These are phyloP conservation scores for Caenorhabditis tropicalis DNA, from an alignment of 1,140 invertebrate species.

Conservation along the genomic window DNA sequence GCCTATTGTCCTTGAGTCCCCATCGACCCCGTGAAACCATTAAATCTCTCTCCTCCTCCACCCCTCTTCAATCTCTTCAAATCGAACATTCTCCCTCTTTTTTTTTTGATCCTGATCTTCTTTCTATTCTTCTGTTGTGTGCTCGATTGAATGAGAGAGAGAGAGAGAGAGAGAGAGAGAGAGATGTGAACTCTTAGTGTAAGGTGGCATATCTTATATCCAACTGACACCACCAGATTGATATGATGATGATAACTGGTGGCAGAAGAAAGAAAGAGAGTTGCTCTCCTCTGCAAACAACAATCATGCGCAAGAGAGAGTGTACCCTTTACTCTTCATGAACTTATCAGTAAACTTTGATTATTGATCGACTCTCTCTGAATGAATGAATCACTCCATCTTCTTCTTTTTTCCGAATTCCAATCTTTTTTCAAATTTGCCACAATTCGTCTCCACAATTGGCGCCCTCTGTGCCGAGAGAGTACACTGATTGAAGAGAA, in stretches of 20 bases:
- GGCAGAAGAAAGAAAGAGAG: not conserved
- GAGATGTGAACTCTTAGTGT: conserved; percentile 14
- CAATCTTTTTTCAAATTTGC: conserved; percentile 1
- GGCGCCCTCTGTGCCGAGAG: not conserved
- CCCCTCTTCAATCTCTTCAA: not conserved
- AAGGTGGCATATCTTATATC: not conserved
- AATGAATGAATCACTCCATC: not conserved
- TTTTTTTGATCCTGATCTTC: not conserved
- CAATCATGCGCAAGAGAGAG: not conserved
- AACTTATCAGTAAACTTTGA: conserved; percentile 35
- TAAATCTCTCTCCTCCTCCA: not conserved
- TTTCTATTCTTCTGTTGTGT: not conserved
- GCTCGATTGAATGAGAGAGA: too few relatives aligned
- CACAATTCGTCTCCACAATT: conserved; percentile 15
- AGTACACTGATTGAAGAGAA: not conserved
- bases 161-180: too few relatives aligned
- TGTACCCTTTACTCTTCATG: not conserved
- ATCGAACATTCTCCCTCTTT: not conserved
- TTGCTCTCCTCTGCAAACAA: conserved; percentile 35
- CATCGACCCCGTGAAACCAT: not conserved
- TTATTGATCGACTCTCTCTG: conserved; percentile 36
- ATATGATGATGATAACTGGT: conserved; percentile 26
- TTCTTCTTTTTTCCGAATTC: not conserved
- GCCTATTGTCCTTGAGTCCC: not conserved
- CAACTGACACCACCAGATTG: not conserved